These are phyloP conservation scores for Latrodectus geometricus DNA, from an alignment of 1,140 invertebrate genomes.

Conservation along the genomic window DNA sequence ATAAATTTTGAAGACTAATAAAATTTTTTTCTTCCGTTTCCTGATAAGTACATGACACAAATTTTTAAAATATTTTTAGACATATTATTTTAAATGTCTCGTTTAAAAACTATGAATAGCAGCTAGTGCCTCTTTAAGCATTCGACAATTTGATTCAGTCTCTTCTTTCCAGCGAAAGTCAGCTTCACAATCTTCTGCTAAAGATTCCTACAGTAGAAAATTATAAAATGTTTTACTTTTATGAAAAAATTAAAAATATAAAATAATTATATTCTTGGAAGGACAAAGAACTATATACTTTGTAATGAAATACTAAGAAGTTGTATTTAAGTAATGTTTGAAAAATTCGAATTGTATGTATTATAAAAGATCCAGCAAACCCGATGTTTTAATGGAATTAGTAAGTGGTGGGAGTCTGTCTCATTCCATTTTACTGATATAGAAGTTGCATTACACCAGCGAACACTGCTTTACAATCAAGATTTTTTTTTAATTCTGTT, in stretches of 20 bases:
- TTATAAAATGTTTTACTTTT: not conserved
- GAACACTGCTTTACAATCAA: too few relatives aligned
- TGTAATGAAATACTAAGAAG: not conserved
- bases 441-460: too few relatives aligned
- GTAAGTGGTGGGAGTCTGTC: too few relatives aligned
- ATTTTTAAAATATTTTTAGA: too few relatives aligned
- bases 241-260: not conserved
- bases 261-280: not conserved
- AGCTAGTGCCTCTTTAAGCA: not conserved
- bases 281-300: not conserved
- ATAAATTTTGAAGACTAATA: too few relatives aligned
- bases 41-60: too few relatives aligned
- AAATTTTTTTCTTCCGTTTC: too few relatives aligned
- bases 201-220: not conserved
- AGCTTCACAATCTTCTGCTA: conserved; percentile 14
- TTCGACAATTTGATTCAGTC: not conserved
- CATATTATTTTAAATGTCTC: not conserved
- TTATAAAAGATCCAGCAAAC: too few relatives aligned
- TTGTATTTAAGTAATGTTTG: too few relatives aligned
- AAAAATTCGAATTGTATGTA: not conserved
- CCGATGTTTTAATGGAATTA: too few relatives aligned
- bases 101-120: conserved; percentile 1
- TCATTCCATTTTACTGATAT: too few relatives aligned
- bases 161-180: conserved; percentile 13
- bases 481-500: too few relatives aligned